Percentiles rank a stretch among this genome's conserved stretches.
Conservation (phyloP, 2,797 vertebrate genomes). For the Morelia viridis region DNA sequence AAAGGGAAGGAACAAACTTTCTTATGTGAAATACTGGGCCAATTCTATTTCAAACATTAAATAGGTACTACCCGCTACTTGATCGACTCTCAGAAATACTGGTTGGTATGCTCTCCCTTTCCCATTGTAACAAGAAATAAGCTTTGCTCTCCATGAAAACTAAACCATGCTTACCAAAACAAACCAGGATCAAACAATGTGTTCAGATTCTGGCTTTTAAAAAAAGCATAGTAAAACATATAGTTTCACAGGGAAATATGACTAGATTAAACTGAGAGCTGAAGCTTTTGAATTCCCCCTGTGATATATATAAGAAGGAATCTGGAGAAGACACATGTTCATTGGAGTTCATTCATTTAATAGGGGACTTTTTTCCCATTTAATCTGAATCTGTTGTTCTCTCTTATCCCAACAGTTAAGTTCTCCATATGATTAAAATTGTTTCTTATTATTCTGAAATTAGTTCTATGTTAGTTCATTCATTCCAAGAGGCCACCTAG, state of each 20-base stretch:
- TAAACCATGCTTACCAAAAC: neutral
- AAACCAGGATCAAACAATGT: neutral
- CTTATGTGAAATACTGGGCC: neutral
- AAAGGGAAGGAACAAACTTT: neutral
- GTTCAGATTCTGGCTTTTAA: neutral
- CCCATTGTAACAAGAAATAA: neutral
- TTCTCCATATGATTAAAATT: neutral
- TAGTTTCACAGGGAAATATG: neutral
- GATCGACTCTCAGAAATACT: neutral
- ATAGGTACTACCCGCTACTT: neutral
- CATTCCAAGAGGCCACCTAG: neutral
- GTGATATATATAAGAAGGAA: neutral
- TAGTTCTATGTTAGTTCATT: neutral
- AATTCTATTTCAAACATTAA: neutral
- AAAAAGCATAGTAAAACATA: no score
- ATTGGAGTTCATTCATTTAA: neutral
- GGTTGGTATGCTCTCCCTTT: neutral
- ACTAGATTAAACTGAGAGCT: neutral
- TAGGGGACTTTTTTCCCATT: neutral
- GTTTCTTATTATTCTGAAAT: neutral
- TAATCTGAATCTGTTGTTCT: neutral
- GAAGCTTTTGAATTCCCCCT: neutral
- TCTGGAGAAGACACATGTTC: neutral
- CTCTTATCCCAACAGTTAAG: neutral
- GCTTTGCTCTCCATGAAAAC: neutral